These are phyloP conservation scores for Campaea margaritaria DNA, from an alignment of 2,888 invertebrate species.

Conservation along the genomic window DNA sequence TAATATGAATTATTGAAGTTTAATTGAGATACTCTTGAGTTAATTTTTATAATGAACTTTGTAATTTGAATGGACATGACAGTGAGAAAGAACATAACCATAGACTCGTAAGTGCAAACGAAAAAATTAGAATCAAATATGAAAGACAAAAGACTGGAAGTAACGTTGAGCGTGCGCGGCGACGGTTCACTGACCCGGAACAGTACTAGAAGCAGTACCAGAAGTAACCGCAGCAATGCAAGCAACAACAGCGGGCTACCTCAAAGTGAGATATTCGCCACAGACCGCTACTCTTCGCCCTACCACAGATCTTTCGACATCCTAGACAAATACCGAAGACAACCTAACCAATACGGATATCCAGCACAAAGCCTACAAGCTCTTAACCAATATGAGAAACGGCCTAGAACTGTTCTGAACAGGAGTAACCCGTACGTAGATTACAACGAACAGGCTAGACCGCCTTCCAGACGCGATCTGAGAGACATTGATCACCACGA, in stretches of 20 bases:
- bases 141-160: slow-evolving; percentile 80
- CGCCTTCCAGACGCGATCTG: slow-evolving; percentile 40
- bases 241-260: slow-evolving; percentile 71
- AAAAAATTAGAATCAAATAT: slow-evolving; percentile 61
- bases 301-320: slow-evolving; percentile 74
- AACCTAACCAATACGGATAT: slow-evolving; percentile 69
- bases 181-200: slow-evolving; percentile 77
- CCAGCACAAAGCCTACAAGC: slow-evolving; percentile 77
- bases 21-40: slow-evolving; percentile 26
- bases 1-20: slow-evolving; percentile 43
- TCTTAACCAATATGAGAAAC: slow-evolving; percentile 67
- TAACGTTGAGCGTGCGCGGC: slow-evolving; percentile 79
- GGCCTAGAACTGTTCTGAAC: slow-evolving; percentile 50
- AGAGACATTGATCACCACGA: slow-evolving; percentile 37
- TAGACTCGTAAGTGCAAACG: not conserved
- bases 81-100: not conserved
- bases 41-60: slow-evolving; percentile 30
- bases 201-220: slow-evolving; percentile 70
- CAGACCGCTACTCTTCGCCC: slow-evolving; percentile 72
- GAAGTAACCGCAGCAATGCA: slow-evolving; percentile 72
- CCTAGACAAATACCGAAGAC: slow-evolving; percentile 70
- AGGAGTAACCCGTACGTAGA: slow-evolving; percentile 67
- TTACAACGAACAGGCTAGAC: slow-evolving; percentile 57
- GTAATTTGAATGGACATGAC: slow-evolving; percentile 2
- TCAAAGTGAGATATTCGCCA: slow-evolving; percentile 77